Conservation (phyloP, 2,113 vertebrate species). For the Manacus vitellinus region DNA sequence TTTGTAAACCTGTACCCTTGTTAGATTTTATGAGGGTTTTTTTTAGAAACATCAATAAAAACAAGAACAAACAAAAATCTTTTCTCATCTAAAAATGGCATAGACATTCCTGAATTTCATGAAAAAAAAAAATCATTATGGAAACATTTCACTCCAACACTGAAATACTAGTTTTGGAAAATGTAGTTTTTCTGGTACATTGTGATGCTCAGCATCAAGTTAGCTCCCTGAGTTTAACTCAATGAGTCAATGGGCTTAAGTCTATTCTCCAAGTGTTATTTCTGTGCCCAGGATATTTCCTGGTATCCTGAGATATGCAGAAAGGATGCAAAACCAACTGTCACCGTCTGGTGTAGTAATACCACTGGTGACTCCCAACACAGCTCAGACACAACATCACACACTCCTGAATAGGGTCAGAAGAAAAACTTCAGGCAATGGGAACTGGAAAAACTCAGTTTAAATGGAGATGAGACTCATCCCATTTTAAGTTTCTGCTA, state of each 20-base stretch:
- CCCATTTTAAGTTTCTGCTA: not conserved
- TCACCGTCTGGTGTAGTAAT: not conserved
- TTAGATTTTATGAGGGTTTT: not conserved
- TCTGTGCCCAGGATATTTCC: not conserved
- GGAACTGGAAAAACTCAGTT: not conserved
- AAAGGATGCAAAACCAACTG: not conserved
- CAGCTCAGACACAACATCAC: not conserved
- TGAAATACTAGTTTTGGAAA: not conserved
- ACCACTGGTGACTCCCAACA: accelerated
- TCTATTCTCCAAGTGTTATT: not conserved
- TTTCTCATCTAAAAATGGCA: not conserved
- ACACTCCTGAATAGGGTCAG: not conserved
- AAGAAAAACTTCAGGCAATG: not conserved
- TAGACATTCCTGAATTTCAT: not conserved
- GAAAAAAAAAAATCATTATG: not conserved
- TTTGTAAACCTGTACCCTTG: not conserved
- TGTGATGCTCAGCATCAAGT: not conserved
- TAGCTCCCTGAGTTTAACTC: not conserved
- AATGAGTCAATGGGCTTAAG: not conserved
- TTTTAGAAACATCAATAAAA: not conserved
- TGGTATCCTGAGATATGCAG: not conserved
- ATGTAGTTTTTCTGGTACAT: accelerated
- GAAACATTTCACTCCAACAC: not conserved
- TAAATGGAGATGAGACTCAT: not conserved
- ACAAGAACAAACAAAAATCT: not conserved